Conservation (phyloP, 2,797 vertebrate genomes). For the Poecilia gillii region DNA sequence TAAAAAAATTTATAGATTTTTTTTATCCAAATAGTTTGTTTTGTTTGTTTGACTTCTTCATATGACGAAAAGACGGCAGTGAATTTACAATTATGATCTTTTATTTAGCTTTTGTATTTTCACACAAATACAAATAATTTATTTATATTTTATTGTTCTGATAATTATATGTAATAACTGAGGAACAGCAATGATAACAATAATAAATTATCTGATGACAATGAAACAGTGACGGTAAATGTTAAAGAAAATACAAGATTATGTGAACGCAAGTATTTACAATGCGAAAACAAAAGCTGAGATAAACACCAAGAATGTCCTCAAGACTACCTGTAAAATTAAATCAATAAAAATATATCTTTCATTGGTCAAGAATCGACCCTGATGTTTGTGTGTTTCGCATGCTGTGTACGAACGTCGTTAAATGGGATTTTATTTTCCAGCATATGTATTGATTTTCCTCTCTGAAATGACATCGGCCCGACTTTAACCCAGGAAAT, state of each 20-base stretch:
- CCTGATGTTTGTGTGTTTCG: background rate
- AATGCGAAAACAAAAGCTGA: background rate
- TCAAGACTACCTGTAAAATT: background rate
- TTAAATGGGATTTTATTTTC: background rate
- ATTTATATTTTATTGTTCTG: background rate
- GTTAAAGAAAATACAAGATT: background rate
- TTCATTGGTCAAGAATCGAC: background rate
- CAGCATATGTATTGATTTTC: slow-evolving; percentile 9
- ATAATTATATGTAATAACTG: background rate
- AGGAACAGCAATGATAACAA: background rate
- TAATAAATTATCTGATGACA: background rate
- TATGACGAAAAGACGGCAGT: background rate
- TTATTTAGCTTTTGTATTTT: background rate
- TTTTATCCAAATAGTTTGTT: background rate
- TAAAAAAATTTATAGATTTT: slow-evolving; percentile 3
- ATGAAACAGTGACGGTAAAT: background rate
- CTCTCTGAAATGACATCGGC: slow-evolving; percentile 11
- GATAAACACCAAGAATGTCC: background rate
- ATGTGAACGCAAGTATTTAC: background rate
- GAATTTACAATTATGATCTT: background rate
- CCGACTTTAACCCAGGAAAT: slow-evolving; percentile 29
- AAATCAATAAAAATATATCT: background rate
- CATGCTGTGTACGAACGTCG: too few relatives aligned
- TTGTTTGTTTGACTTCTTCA: background rate
- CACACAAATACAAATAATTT: too few relatives aligned